Evolutionary conservation across 1,140 invertebrate species (phyloP).

Genomic region (Bathynomus jamesi): DNA sequence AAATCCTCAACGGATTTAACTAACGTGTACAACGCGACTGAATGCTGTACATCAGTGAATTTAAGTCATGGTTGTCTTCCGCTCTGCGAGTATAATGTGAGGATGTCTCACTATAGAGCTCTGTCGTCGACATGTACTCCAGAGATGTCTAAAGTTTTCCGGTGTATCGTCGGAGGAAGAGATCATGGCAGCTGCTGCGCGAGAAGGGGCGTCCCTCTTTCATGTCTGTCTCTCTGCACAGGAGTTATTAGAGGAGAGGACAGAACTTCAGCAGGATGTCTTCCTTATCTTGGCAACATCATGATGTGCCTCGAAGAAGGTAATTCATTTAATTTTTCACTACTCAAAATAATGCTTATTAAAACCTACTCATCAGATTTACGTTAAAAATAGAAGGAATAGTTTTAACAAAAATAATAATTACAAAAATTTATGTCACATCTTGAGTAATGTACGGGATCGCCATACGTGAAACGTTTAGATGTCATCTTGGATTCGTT

Average conservation of each 20-base stretch:
- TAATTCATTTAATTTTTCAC: too few species aligned
- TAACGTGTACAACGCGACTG: slow-evolving; percentile 60
- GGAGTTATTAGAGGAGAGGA: slow-evolving; percentile 49
- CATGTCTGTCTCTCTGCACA: slow-evolving; percentile 64
- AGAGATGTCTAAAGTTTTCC: slow-evolving; percentile 59
- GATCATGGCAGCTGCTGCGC: slow-evolving; percentile 66
- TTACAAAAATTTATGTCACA: too few species aligned
- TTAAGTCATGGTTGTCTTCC: slow-evolving; percentile 64
- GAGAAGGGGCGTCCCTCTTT: slow-evolving; percentile 59
- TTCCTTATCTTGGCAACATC: slow-evolving; percentile 71
- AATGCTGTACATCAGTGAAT: slow-evolving; percentile 62
- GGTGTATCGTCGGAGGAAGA: slow-evolving; percentile 62
- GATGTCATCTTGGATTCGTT: too few species aligned
- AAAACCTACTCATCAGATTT: too few species aligned
- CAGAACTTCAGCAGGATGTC: slow-evolving; percentile 53
- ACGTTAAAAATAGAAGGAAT: too few species aligned
- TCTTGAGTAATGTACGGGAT: too few species aligned
- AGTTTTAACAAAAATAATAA: too few species aligned
- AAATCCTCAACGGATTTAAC: slow-evolving; percentile 37
- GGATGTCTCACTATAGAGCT: slow-evolving; percentile 56
- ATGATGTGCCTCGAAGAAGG: slow-evolving; percentile 77
- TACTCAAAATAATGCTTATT: too few species aligned
- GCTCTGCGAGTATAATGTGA: slow-evolving; percentile 71
- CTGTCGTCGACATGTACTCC: slow-evolving; percentile 56
- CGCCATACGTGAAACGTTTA: too few species aligned